Evolutionary conservation across 2,113 vertebrate species (phyloP), one percentile per base, ranked within the genome.

Genomic region (Porphyrio hochstetteri): DNA sequence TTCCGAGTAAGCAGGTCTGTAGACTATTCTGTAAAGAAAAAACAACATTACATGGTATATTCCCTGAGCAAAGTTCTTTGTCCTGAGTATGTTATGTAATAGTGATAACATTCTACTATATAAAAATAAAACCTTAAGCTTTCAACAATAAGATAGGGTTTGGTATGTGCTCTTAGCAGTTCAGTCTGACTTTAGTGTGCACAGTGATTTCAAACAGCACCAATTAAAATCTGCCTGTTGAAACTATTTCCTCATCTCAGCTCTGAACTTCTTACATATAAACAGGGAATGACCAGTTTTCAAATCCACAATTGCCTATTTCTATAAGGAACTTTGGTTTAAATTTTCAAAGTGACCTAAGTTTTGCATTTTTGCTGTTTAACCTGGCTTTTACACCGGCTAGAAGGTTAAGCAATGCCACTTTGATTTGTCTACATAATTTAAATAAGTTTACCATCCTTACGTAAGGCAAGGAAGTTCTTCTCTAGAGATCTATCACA

Each of bases 61-160:
- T 99, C 99, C 99, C 99, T 99, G 99, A 99, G 99, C 98, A 98
- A 98, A 99, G 98, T 98, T 99, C 96, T 98, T 99, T 98, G 98
- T 99, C 99, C 99, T 99, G 99, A 99, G 99, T 98, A 98, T 98
- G 98, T 98, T 98, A 98, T 98, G 98, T 97, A 98, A 98, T 91
- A 98, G 94, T 98, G 98, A 98, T 92, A 97, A 97, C 97, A 97
- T 98, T 98, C 86, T 98, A 95, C 97, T 98, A 98, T 98, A 98
- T 96, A 98, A 98, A 98, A 98, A 98, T 98, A 98, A 98, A 98
- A 97, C 94, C 95, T 97, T 96, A 96, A 92, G 94, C 96, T 97
- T 97, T 97, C 96, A 96, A 96, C 82, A 94, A 85, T 92, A 98
- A 97, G 94, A 97, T 86, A 98, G 97, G 56, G 96, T 96, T 98